Percentiles rank a stretch among this genome's conserved stretches.
Evolutionary conservation across 2,797 vertebrate genomes (phyloP).

Genomic region (Acrossocheilus wenchowensis): DNA sequence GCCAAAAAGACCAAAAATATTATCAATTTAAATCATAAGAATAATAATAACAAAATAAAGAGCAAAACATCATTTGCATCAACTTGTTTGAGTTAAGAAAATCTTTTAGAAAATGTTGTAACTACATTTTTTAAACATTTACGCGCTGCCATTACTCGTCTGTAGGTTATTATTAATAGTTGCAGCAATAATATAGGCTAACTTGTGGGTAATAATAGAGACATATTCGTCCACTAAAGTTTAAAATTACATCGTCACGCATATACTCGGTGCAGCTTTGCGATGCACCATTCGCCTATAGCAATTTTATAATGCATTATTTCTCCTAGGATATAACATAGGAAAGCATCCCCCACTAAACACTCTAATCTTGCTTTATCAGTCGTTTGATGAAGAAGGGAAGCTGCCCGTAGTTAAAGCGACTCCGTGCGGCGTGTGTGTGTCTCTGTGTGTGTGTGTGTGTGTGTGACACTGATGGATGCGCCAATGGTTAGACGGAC

Average conservation of each 20-base stretch:
- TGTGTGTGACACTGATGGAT: constrained; percentile 93
- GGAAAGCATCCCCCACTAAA: neutral
- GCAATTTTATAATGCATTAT: neutral
- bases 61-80: neutral
- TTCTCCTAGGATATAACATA: neutral
- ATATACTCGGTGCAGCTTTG: neutral
- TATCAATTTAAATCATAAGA: too few relatives aligned
- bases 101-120: neutral
- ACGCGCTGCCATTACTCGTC: neutral
- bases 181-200: neutral
- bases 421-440: constrained; percentile 56
- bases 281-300: neutral
- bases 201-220: neutral
- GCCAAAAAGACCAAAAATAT: neutral
- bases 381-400: constrained; percentile 27
- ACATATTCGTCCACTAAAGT: neutral
- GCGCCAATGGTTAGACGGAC: constrained; percentile 94
- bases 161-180: neutral
- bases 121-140: too few relatives aligned
- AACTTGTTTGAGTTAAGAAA: neutral
- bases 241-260: neutral
- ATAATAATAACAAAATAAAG: neutral
- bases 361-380: constrained; percentile 17
- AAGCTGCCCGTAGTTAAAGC: constrained; percentile 45
- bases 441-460: constrained; percentile 71